phyloP scores from a whole-genome alignment of 2,797 vertebrate species.

The Anguilla marmorata region DNA sequence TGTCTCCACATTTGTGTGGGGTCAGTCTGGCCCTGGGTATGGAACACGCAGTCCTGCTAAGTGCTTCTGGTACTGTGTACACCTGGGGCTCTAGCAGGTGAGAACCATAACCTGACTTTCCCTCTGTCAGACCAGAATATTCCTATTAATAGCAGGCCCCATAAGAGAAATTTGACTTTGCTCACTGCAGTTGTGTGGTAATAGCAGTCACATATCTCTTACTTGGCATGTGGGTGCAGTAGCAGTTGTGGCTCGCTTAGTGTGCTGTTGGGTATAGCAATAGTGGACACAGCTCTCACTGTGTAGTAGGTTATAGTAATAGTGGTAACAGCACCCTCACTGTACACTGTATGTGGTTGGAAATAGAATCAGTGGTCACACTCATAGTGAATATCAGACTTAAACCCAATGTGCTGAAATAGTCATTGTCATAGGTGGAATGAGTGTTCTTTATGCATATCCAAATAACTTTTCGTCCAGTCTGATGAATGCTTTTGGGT shows the following conservation, averaged over 20 bases:
- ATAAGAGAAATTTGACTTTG: not conserved
- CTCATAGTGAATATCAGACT: no score
- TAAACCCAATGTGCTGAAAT: no score
- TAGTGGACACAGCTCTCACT: not conserved
- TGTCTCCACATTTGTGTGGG: constrained; percentile 68
- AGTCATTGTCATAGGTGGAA: no score
- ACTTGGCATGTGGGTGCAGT: not conserved
- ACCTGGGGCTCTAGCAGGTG: constrained; percentile 89
- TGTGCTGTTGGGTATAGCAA: not conserved
- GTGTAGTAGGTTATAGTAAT: not conserved
- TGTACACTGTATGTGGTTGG: no score
- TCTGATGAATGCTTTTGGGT: no score
- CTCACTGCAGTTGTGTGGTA: not conserved
- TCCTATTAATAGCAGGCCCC: not conserved
- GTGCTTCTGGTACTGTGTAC: constrained; percentile 68
- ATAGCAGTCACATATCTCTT: not conserved
- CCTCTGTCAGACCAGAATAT: not conserved
- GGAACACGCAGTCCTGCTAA: constrained; percentile 81
- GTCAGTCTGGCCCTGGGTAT: constrained; percentile 74
- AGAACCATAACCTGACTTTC: constrained; percentile 10
- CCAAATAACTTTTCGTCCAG: no score
- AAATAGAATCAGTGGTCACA: no score
- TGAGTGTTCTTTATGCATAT: no score
- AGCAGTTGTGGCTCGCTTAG: no score
- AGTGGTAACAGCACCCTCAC: not conserved